Conservation (phyloP, 2,888 invertebrate genomes). For the Latrodectus elegans region DNA sequence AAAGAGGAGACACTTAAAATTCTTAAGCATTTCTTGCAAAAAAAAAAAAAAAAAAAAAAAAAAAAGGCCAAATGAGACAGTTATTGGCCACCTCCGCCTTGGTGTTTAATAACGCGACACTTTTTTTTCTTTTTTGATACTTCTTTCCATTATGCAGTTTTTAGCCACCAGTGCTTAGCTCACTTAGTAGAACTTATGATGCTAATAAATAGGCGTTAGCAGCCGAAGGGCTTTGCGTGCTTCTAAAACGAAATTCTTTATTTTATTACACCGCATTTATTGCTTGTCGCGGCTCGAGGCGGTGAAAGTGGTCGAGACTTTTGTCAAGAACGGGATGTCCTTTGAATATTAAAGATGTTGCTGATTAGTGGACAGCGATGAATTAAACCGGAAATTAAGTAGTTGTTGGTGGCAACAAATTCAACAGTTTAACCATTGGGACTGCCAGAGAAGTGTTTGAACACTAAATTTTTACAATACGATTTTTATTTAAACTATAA, state of each 20-base stretch:
- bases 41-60: background rate
- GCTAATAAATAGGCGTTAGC: slow-evolving; percentile 8
- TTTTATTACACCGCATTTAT: background rate
- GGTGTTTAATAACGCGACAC: background rate
- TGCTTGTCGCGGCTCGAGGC: background rate
- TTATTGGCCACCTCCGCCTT: slow-evolving; percentile 34
- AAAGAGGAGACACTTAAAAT: slow-evolving; percentile 30
- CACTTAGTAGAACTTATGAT: background rate
- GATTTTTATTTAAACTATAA: too few species aligned
- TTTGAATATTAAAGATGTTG: slow-evolving; percentile 3
- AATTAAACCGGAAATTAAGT: background rate
- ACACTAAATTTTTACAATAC: too few species aligned
- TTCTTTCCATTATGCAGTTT: background rate
- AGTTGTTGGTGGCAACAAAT: too few species aligned
- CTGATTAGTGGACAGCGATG: background rate
- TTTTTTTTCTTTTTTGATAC: background rate
- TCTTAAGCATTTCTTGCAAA: slow-evolving; percentile 2
- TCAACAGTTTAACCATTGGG: too few species aligned
- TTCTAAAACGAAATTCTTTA: slow-evolving; percentile 8
- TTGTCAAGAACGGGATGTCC: slow-evolving; percentile 15
- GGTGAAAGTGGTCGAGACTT: slow-evolving; percentile 5
- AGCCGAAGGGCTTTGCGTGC: slow-evolving; percentile 9
- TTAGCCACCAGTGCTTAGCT: background rate
- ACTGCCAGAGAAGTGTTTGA: too few species aligned
- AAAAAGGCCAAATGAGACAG: background rate